These are phyloP conservation scores for Stenichneumon culpator DNA, from an alignment of 2,888 invertebrate species.

Conservation along the genomic window DNA sequence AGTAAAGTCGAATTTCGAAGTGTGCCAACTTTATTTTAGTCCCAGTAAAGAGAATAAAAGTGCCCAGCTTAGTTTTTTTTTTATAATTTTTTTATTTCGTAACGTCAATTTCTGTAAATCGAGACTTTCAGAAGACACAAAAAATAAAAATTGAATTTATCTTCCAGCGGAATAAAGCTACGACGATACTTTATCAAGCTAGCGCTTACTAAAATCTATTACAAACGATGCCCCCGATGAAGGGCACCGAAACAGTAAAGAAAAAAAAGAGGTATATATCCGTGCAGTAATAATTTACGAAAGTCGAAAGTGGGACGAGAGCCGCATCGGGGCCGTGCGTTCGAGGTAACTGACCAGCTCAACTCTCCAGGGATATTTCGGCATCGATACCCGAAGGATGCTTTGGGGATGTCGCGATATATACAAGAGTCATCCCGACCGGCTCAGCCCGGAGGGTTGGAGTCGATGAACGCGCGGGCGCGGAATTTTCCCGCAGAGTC, in stretches of 20 bases:
- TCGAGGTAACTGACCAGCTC: slow-evolving; percentile 46
- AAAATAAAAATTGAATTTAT: slow-evolving; percentile 1
- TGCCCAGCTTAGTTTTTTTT: neutral
- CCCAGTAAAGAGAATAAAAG: too few relatives aligned
- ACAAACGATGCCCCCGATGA: neutral
- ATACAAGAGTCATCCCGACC: slow-evolving; percentile 41
- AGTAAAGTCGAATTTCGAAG: neutral
- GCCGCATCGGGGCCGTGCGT: slow-evolving; percentile 39
- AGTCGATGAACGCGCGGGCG: slow-evolving; percentile 24
- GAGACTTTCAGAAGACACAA: neutral
- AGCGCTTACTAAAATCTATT: neutral
- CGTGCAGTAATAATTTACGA: slow-evolving; percentile 62
- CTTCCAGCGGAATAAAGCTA: neutral
- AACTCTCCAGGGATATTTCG: slow-evolving; percentile 39
- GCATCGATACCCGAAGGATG: slow-evolving; percentile 54
- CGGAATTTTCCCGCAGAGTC: slow-evolving; percentile 47
- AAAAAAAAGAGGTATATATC: slow-evolving; percentile 38
- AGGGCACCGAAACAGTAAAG: neutral
- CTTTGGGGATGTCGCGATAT: slow-evolving; percentile 20
- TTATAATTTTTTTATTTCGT: neutral
- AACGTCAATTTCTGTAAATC: too few relatives aligned
- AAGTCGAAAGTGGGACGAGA: slow-evolving; percentile 61
- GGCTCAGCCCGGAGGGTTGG: slow-evolving; percentile 26
- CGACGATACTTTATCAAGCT: neutral
- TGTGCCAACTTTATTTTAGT: neutral